Evolutionary conservation across 2,797 vertebrate species (phyloP), one percentile per base, ranked within the genome.

Genomic region (Macrochelys suwanniensis): DNA sequence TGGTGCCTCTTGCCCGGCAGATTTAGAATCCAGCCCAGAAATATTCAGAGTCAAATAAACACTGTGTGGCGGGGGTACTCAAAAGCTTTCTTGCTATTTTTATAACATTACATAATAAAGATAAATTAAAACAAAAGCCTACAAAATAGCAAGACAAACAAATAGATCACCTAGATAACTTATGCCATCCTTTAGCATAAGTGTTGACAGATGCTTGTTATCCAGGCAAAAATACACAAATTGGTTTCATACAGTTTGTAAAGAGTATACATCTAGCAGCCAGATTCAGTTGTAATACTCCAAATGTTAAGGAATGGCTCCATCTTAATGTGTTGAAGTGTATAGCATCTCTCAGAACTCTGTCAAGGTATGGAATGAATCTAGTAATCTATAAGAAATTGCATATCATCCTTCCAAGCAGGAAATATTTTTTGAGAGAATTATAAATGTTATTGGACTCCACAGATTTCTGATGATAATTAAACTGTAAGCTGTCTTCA

Each of bases 291-390:
- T 96, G 82, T 76, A 87, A 88, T 93, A 95, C 92, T 87, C 84
- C 84, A 96, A 97, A 96, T 92, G 92, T 97, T 97, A 97, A 95
- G 86, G 95, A 97, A 97, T 96, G 95, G 96, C 96, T 97, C 96
- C 96, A 97, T 97, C 97, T 97, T 97, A 97, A 92, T 97, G 96
- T 89, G 77, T 80, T 93, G 16, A 76, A 92, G 95, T 95, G 96
- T 93, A 97, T 97, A 97, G 78, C 97, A 97, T 88, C 95, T 53
- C 80, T 94, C 91, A 92, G 82, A 78, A 80, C 76, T 53, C 54
- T 88, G 47, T 82, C 84, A 92, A 68, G 88, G 76, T 31, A 65
- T 51, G 59, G 33, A 89, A 87, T 87, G 50, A 88, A 87, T 92
- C 11, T 1, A 86, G 0, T 85, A 10, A 53, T 56, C 45, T 82